These are phyloP conservation scores for Mimumesa dahlbomi DNA, from an alignment of 2,888 invertebrate genomes.

Conservation along the genomic window DNA sequence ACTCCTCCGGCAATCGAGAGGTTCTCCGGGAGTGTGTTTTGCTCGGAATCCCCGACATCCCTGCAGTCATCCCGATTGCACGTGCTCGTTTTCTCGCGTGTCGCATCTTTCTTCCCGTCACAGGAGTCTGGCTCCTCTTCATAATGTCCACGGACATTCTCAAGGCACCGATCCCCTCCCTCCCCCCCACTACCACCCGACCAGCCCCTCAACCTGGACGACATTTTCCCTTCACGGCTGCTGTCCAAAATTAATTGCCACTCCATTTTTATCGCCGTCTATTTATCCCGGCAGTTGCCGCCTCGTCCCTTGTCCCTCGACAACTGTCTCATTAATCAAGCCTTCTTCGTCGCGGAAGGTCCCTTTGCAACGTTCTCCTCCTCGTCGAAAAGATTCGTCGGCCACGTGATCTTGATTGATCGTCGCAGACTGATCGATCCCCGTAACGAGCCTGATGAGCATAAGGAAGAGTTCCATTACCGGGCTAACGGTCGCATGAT, in stretches of 20 bases:
- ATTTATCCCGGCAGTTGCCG: conserved; percentile 71
- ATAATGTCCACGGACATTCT: conserved; percentile 66
- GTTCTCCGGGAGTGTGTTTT: background rate
- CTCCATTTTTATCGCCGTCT: conserved; percentile 74
- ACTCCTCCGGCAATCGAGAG: no score
- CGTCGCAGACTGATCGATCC: conserved; percentile 57
- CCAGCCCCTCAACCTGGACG: conserved; percentile 50
- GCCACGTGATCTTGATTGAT: conserved; percentile 63
- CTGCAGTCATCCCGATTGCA: conserved; percentile 29
- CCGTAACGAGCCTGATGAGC: conserved; percentile 42
- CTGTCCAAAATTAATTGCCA: conserved; percentile 75
- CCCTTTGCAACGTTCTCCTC: conserved; percentile 39
- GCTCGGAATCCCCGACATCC: background rate
- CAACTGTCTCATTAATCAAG: conserved; percentile 73
- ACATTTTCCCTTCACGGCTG: conserved; percentile 59
- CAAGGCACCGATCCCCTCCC: no score
- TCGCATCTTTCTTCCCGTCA: conserved; percentile 56
- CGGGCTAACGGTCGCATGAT: conserved; percentile 13
- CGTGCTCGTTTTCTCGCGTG: conserved; percentile 48
- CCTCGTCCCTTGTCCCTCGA: conserved; percentile 68
- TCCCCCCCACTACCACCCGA: no score
- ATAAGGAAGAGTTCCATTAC: conserved; percentile 36
- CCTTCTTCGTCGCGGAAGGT: conserved; percentile 57
- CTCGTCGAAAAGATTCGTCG: conserved; percentile 53
- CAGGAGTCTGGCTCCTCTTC: conserved; percentile 58